Base-by-base conservation (phyloP, 2,113 vertebrate genomes). In the Sorex fumeus region DNA sequence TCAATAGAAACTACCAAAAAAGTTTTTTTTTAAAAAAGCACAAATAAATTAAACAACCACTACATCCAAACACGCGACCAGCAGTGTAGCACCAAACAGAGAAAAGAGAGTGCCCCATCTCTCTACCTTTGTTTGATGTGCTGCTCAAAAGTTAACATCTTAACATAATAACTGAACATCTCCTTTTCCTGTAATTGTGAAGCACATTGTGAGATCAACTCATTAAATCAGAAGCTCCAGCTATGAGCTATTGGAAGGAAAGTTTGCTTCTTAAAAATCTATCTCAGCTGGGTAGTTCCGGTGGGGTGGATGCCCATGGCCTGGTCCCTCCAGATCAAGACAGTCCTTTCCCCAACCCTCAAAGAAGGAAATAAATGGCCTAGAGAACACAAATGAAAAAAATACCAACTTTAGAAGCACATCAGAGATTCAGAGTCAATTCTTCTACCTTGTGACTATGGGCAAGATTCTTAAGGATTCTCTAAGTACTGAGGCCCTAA, bases 101-200 rank as follows among this genome's bases (percentile, higher is more conserved):
- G 12, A 2, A 21, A 47, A 18, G 53, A 69, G 60, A 32, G 34
- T 18, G 30, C 34, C 36, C 50, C 28, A 27, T 18, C 40, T 32
- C 76, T 67, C 27, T 50, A 70, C 74, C 67, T 32, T 40, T 67
- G 50, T 32, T 40, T 67, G 50, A 62, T 71, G n/a, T 80, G 16
- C 21, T 64, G 23, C 27, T 77, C 47, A 50, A 50, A 50, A 50
- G 6, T 47, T 6, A 47, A 47, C 45, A 47, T 47, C 47, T 50
- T 5, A 50, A 50, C 47, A 50, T 82, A 43, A 88, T 53, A 23
- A 19, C 21, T 71, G 40, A 47, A 19, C 9, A 43, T 88, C 12
- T 85, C 53, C 62, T 89, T 92, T 72, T 60, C 50, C 79, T 84
- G 3, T 43, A 43, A 75, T 21, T 53, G 78, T 95, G 84, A 82